Evolutionary conservation across 2,888 invertebrate species (phyloP).

Genomic region (Gortyna flavago): DNA sequence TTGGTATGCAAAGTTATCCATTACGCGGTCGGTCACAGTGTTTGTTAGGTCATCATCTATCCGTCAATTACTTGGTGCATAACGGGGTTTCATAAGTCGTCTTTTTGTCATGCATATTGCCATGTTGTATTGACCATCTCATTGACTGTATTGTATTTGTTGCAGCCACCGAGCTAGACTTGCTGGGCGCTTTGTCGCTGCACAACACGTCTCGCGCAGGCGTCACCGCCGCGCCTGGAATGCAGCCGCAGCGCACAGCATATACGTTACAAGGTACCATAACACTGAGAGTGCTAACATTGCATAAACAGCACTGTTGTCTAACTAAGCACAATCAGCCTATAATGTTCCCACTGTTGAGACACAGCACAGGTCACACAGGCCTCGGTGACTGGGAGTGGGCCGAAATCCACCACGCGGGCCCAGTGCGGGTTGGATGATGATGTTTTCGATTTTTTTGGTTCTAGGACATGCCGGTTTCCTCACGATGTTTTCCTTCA

Average conservation of each 20-base stretch:
- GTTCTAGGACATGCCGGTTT: too few relatives aligned
- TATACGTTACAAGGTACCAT: conserved; percentile 93
- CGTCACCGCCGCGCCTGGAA: conserved; percentile 92
- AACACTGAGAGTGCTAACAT: neutral
- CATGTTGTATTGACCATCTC: neutral
- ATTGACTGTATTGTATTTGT: conserved; percentile 69
- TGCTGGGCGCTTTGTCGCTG: conserved; percentile 94
- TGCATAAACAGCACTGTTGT: neutral
- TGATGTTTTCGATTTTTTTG: too few relatives aligned
- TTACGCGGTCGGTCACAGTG: neutral
- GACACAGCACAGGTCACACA: neutral
- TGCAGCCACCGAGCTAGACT: conserved; percentile 93
- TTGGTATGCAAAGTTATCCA: too few relatives aligned
- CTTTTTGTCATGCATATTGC: neutral
- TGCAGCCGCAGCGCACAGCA: conserved; percentile 93
- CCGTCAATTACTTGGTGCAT: neutral
- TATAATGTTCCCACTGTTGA: neutral
- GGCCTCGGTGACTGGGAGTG: too few relatives aligned
- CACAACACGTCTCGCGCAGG: conserved; percentile 94
- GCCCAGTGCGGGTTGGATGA: too few relatives aligned
- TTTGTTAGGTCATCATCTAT: neutral
- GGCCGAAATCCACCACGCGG: too few relatives aligned
- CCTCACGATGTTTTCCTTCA: too few relatives aligned
- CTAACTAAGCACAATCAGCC: neutral
- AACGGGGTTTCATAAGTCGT: neutral